Conservation (phyloP, 2,888 invertebrate species). For the Aricia artaxerxes region DNA sequence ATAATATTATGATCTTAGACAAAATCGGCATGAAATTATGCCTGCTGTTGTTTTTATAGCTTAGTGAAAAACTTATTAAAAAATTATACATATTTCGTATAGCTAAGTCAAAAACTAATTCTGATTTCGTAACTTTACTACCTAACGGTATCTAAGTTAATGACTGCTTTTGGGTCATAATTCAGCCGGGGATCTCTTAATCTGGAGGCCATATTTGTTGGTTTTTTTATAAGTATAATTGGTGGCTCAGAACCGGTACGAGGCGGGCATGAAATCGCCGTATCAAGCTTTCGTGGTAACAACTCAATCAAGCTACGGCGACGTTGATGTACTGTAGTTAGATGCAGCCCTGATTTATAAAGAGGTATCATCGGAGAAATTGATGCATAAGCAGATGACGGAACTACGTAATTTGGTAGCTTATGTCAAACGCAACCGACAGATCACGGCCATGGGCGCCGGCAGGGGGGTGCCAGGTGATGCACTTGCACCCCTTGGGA, state of each 20-base stretch:
- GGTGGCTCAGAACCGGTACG: slow-evolving; percentile 46
- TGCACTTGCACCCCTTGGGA: no score
- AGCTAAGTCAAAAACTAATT: neutral
- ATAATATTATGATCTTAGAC: neutral
- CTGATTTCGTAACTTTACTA: neutral
- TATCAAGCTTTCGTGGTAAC: slow-evolving; percentile 56
- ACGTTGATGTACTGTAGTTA: slow-evolving; percentile 63
- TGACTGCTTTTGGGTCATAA: neutral
- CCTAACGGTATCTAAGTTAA: neutral
- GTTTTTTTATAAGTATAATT: slow-evolving; percentile 35
- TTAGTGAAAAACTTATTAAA: neutral
- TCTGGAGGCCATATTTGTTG: neutral
- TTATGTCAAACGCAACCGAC: no score
- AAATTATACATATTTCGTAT: no score
- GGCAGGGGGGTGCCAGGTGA: no score
- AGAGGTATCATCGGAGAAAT: no score
- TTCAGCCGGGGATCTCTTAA: slow-evolving; percentile 10
- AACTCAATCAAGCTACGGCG: slow-evolving; percentile 76
- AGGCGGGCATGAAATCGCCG: slow-evolving; percentile 58
- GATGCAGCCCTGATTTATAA: slow-evolving; percentile 42
- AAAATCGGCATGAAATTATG: neutral
- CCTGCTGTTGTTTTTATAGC: neutral
- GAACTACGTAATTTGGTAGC: no score
- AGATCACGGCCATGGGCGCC: no score
- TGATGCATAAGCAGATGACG: no score